These are phyloP conservation scores for Drosophila silvestris DNA, from an alignment of 2,888 invertebrate species.

Conservation along the genomic window DNA sequence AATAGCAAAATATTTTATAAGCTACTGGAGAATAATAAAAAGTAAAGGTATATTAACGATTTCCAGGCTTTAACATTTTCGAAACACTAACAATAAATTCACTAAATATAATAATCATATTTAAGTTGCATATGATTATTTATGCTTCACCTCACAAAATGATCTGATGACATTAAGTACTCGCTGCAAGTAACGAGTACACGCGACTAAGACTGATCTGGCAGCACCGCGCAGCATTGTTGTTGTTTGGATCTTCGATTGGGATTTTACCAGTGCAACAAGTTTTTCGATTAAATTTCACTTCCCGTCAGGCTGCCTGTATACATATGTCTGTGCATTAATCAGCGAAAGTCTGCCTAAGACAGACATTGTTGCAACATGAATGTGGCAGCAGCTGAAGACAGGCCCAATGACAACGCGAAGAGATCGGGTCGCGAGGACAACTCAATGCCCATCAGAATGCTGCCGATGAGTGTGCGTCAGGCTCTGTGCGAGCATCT, in stretches of 20 bases:
- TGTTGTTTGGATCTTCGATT: constrained; percentile 3
- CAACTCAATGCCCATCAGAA: constrained; percentile 47
- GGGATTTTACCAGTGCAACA: constrained; percentile 35
- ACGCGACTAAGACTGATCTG: constrained; percentile 9
- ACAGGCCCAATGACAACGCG: constrained; percentile 10
- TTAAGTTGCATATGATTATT: not conserved
- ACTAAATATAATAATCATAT: not conserved
- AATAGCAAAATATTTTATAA: not conserved
- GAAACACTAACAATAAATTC: not conserved
- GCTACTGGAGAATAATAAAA: not conserved
- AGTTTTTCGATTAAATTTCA: constrained; percentile 19
- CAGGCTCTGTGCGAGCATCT: constrained; percentile 91
- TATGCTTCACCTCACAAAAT: not conserved
- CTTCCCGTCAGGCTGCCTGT: not conserved
- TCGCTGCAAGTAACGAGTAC: constrained; percentile 14
- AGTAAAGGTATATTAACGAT: not conserved
- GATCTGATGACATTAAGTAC: not conserved
- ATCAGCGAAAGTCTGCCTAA: constrained; percentile 3
- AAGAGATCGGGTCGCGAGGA: constrained; percentile 28
- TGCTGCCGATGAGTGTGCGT: constrained; percentile 89
- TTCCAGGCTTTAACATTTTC: not conserved
- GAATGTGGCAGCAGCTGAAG: constrained; percentile 27
- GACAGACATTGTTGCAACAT: constrained; percentile 16
- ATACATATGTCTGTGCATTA: constrained; percentile 7
- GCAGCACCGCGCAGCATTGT: constrained; percentile 13